These are phyloP conservation scores for Pogonophryne albipinna DNA, from an alignment of 2,797 vertebrate genomes.

Conservation along the genomic window DNA sequence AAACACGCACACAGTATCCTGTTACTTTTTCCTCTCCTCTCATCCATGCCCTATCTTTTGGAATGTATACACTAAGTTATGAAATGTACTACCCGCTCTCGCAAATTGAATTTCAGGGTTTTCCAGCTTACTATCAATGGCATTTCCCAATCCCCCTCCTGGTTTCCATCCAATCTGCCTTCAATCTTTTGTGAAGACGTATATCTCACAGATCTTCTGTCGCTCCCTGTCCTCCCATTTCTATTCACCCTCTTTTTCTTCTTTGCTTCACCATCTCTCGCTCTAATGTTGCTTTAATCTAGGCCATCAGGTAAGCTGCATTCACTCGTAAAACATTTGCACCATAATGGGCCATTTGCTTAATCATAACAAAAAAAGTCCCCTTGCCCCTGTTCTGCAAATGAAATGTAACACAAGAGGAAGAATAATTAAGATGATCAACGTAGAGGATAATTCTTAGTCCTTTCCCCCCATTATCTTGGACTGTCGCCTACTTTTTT, in stretches of 20 bases:
- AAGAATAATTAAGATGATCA: slow-evolving; percentile 70
- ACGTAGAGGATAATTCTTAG: slow-evolving; percentile 54
- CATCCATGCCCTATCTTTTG: slow-evolving; percentile 35
- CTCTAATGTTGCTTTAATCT: slow-evolving; percentile 53
- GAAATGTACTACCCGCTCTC: slow-evolving; percentile 17
- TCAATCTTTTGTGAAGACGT: slow-evolving; percentile 15
- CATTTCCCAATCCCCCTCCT: slow-evolving; percentile 36
- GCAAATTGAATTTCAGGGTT: slow-evolving; percentile 53
- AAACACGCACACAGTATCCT: slow-evolving; percentile 29
- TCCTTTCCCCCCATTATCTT: slow-evolving; percentile 40
- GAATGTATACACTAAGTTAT: slow-evolving; percentile 44
- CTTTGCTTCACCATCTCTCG: slow-evolving; percentile 20
- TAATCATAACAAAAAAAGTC: slow-evolving; percentile 67
- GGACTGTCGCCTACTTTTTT: slow-evolving; percentile 39
- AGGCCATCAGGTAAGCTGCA: slow-evolving; percentile 45
- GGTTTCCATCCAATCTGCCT: slow-evolving; percentile 28
- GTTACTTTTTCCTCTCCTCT: slow-evolving; percentile 41
- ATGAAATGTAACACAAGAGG: slow-evolving; percentile 63
- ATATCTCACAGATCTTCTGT: slow-evolving; percentile 14
- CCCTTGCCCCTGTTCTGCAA: slow-evolving; percentile 48
- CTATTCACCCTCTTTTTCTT: slow-evolving; percentile 4
- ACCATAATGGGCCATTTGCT: slow-evolving; percentile 62
- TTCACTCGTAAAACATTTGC: slow-evolving; percentile 51
- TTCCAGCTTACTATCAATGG: slow-evolving; percentile 32
- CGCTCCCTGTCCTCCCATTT: background rate